These are phyloP conservation scores for Stichodactyla mertensii DNA, from an alignment of 64 coral and sea anemone genomes.

Conservation along the genomic window DNA sequence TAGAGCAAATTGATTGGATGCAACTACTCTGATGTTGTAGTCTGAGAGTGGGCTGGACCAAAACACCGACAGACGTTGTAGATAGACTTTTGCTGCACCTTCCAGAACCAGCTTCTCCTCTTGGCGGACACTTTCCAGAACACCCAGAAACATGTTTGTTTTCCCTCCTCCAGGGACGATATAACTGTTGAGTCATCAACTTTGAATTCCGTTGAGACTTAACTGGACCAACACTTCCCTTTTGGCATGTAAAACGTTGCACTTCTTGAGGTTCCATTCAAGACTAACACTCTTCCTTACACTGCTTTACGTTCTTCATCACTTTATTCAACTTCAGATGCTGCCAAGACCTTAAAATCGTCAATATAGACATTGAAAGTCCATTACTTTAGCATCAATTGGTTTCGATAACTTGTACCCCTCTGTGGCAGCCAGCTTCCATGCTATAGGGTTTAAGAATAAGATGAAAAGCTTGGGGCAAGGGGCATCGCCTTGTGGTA, in stretches of 20 bases:
- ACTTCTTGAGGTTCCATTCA: slow-evolving; percentile 17
- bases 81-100: no score
- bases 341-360: neutral
- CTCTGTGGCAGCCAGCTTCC: neutral
- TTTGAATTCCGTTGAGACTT: no score
- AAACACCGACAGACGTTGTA: no score
- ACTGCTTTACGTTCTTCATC: neutral
- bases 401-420: neutral
- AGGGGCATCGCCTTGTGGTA: neutral
- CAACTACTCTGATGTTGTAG: no score
- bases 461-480: neutral
- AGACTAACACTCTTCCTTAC: neutral
- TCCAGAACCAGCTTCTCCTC: no score
- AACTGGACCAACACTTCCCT: neutral
- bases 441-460: neutral
- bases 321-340: neutral
- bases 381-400: neutral
- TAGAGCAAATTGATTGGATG: no score
- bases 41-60: no score
- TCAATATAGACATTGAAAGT: neutral
- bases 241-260: neutral
- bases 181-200: no score
- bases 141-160: no score
- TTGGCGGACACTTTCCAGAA: no score
- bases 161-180: no score